These are phyloP conservation scores for Melopsittacus undulatus DNA, from an alignment of 2,797 vertebrate species.

Conservation along the genomic window DNA sequence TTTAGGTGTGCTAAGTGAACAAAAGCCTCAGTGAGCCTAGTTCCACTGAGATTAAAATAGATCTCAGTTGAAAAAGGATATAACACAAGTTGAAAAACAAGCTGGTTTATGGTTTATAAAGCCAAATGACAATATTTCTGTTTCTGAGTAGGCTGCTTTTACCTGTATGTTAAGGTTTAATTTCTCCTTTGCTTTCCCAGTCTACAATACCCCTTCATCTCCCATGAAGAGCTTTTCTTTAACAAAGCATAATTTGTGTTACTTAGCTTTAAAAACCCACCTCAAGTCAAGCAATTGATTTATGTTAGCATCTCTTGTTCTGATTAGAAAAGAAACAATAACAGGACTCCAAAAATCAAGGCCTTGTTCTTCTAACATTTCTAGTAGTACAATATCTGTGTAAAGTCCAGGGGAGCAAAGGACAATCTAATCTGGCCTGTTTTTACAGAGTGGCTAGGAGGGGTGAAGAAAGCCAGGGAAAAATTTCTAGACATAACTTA, in stretches of 20 bases:
- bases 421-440: neutral
- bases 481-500: neutral
- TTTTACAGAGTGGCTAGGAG: neutral
- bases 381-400: neutral
- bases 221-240: neutral
- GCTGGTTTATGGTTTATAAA: neutral
- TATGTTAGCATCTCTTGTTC: neutral
- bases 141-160: neutral
- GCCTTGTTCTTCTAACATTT: neutral
- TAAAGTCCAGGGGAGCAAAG: neutral
- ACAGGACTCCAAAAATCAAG: neutral
- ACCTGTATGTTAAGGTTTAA: neutral
- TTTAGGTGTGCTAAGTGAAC: neutral
- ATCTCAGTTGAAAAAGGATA: neutral
- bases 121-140: neutral
- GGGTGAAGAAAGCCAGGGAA: neutral
- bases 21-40: neutral
- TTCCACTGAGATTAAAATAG: neutral
- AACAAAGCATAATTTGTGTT: neutral
- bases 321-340: neutral
- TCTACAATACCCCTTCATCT: neutral
- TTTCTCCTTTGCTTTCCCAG: neutral
- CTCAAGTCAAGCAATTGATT: neutral
- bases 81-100: neutral
- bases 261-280: neutral